Evolutionary conservation across 2,797 vertebrate genomes (phyloP).

Genomic region (Cossypha heuglini): DNA sequence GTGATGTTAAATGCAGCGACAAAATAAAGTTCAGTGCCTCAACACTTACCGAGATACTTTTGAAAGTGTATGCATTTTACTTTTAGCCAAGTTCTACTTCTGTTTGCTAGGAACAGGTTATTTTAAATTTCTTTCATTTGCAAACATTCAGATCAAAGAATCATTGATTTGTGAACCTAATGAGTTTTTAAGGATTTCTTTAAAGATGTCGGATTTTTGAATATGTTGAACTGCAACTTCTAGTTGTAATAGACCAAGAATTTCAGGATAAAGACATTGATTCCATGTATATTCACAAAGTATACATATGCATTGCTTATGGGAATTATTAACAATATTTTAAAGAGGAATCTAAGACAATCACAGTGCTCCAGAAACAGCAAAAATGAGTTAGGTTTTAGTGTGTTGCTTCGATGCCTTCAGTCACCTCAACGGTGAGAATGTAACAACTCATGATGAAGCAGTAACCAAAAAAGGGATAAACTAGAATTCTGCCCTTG

Average conservation of each 20-base stretch:
- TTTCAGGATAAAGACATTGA: background rate
- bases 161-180: background rate
- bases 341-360: background rate
- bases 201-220: background rate
- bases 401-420: background rate
- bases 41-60: background rate
- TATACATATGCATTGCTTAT: background rate
- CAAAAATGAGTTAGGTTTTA: background rate
- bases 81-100: background rate
- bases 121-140: background rate
- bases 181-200: background rate
- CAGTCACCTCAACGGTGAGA: background rate
- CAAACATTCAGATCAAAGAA: background rate
- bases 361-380: background rate
- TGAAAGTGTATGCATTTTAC: background rate
- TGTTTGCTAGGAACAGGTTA: background rate
- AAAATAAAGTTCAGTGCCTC: background rate
- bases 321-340: background rate
- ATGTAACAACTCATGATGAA: background rate
- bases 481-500: background rate
- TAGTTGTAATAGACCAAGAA: background rate
- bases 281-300: background rate
- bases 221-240: background rate
- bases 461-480: background rate
- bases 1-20: background rate